Base-by-base conservation (phyloP, 92 coral and sea anemone species). In the Epizoanthus ramosus region DNA sequence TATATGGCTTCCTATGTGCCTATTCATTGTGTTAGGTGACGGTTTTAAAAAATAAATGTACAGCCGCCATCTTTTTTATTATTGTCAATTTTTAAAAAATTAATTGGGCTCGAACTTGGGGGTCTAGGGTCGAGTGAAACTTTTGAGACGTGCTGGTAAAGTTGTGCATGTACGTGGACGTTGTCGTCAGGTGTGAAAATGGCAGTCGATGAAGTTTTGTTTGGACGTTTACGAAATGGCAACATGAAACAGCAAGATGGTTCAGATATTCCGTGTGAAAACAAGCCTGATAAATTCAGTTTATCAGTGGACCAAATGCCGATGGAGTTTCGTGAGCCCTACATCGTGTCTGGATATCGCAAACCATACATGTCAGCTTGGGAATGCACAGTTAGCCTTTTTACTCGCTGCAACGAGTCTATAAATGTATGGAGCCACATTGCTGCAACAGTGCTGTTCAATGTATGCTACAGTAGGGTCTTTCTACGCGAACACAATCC, bases 371-470 rank as follows among this genome's bases (percentile, higher is more conserved):
- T 91, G 13, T 64, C 97, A 16, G 87, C 91, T 59, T 81, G 83
- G 84, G 83, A 89, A 50, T 97, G 98, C 65, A 22, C 94, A 68
- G 66, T 65, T 41, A 97, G 99, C 72, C 79, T 94, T 19, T 35
- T 90, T 25, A 85, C 89, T 73, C 89, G 88, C 52, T 80, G 87
- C 15, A 97, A 97, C 87, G 99, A 97, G 80, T 90, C 93, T 8
- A 35, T 97, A 4, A 97, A 97, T 63, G 94, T 94, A 10, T 97
- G 98, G 99, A 97, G 94, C 63, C 99, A 97, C 87, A 73, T 89
- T 19, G 56, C 91, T 50, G 98, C 99, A 1, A 74, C 93, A 17
- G 84, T 81, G 8, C 74, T 89, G 22, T 97, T 97, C 63, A 23
- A 83, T 7, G 17, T 92, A 52, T 94, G 92, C 8, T 97, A 92